Evolutionary conservation across 2,888 invertebrate genomes (phyloP).

Genomic region (Pediacus dermestoides): DNA sequence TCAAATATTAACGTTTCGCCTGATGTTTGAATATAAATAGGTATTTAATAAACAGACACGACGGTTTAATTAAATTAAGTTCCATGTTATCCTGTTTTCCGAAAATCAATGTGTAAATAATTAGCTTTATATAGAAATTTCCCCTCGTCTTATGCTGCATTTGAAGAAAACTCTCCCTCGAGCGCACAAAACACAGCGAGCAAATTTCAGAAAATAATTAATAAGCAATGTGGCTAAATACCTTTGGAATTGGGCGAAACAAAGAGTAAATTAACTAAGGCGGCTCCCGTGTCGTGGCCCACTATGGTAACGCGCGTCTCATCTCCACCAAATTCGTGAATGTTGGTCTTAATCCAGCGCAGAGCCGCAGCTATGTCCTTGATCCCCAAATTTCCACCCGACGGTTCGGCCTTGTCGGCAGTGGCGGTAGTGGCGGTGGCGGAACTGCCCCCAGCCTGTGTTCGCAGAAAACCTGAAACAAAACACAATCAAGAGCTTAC

Average conservation of each 20-base stretch:
- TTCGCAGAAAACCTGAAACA: conserved; percentile 57
- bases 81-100: too few species aligned
- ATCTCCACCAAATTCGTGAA: conserved; percentile 87
- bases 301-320: conserved; percentile 74
- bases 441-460: conserved; percentile 38
- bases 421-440: conserved; percentile 29
- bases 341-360: conserved; percentile 78
- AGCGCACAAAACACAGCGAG: too few species aligned
- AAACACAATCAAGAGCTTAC: conserved; percentile 16
- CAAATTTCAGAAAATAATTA: too few species aligned
- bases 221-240: conserved; percentile 36
- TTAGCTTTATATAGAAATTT: too few species aligned
- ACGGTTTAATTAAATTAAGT: too few species aligned
- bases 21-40: too few species aligned
- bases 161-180: too few species aligned
- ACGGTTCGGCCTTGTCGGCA: conserved; percentile 44
- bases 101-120: too few species aligned
- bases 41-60: too few species aligned
- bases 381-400: conserved; percentile 69
- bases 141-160: too few species aligned
- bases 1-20: too few species aligned
- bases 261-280: conserved; percentile 78
- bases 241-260: conserved; percentile 76
- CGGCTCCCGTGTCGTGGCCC: conserved; percentile 85
- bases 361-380: conserved; percentile 81